Percentiles rank a stretch among this genome's conserved stretches.
Evolutionary conservation across 1,140 invertebrate genomes (phyloP).

Genomic region (Laupala kohalensis): DNA sequence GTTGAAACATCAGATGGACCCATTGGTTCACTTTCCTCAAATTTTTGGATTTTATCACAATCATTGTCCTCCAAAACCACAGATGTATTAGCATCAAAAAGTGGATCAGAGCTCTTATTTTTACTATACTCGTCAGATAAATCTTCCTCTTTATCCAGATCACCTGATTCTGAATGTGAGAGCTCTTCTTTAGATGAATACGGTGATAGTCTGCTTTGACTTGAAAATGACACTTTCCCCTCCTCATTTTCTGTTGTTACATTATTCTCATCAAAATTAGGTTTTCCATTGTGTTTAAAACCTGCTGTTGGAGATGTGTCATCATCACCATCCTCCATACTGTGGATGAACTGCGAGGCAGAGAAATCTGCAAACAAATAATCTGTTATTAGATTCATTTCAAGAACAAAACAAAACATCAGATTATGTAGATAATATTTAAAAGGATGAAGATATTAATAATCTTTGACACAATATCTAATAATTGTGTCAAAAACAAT

Average conservation of each 20-base stretch:
- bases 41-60: background rate
- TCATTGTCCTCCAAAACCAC: background rate
- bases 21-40: background rate
- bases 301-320: slow-evolving; percentile 14
- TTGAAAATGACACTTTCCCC: background rate
- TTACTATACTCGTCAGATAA: background rate
- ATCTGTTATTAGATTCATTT: no score
- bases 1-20: background rate
- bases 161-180: background rate
- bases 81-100: background rate
- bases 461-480: no score
- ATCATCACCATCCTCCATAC: slow-evolving; percentile 28
- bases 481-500: no score
- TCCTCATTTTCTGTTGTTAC: background rate
- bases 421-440: no score
- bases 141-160: background rate
- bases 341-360: no score
- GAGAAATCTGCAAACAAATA: no score
- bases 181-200: background rate
- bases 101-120: background rate
- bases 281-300: background rate
- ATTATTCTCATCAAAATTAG: background rate
- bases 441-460: no score
- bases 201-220: background rate
- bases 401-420: no score